Percentiles rank a stretch among this genome's conserved stretches.
phyloP scores from a whole-genome alignment of 2,888 invertebrate genomes.

The Balanococcus diminutus region DNA sequence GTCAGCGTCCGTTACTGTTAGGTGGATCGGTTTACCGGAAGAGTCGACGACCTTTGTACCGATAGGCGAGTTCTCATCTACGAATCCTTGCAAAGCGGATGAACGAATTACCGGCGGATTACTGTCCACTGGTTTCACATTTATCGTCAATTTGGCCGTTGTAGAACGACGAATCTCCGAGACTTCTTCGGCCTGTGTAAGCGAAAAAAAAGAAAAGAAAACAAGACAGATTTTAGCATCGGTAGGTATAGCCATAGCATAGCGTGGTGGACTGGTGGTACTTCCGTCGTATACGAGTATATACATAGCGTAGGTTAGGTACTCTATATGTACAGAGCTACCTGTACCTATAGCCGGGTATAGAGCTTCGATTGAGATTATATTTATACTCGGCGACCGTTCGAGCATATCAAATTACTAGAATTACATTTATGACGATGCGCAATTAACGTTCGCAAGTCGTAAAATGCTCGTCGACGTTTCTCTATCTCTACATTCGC shows the following conservation, averaged over 20 bases:
- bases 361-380: background rate
- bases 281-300: background rate
- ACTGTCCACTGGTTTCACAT: slow-evolving; percentile 84
- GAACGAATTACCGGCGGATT: slow-evolving; percentile 80
- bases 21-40: slow-evolving; percentile 70
- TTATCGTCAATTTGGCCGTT: slow-evolving; percentile 80
- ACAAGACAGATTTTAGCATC: too few species aligned
- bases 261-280: background rate
- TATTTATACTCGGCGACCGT: background rate
- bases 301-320: too few species aligned
- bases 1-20: slow-evolving; percentile 83
- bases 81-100: slow-evolving; percentile 75
- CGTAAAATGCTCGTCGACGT: background rate
- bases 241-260: background rate
- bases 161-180: slow-evolving; percentile 80
- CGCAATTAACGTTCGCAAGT: slow-evolving; percentile 15
- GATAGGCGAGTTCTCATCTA: slow-evolving; percentile 83
- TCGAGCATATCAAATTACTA: slow-evolving; percentile 27
- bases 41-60: slow-evolving; percentile 80
- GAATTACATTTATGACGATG: slow-evolving; percentile 39
- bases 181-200: slow-evolving; percentile 76
- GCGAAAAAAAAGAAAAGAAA: slow-evolving; percentile 46
- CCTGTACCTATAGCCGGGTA: background rate
- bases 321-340: background rate
- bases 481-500: background rate